Evolutionary conservation across 2,797 vertebrate genomes (phyloP).

Genomic region (Centroberyx gerrardi): DNA sequence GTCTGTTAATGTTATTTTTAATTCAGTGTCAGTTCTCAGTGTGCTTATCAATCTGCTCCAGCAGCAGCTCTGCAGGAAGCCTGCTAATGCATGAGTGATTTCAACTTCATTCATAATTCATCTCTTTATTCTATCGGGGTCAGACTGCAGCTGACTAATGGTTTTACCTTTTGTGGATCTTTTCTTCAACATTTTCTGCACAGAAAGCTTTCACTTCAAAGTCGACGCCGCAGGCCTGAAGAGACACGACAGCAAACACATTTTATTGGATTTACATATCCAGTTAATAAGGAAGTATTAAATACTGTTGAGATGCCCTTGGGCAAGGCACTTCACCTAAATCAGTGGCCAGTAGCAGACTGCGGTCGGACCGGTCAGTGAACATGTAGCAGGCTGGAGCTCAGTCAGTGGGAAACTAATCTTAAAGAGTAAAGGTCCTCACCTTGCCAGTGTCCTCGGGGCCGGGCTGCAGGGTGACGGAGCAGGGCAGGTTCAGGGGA

Average conservation of each 20-base stretch:
- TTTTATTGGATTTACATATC: no score
- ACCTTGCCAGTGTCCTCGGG: constrained; percentile 98
- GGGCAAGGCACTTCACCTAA: no score
- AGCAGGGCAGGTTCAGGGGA: constrained; percentile 95
- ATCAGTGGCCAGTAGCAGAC: neutral
- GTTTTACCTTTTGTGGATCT: constrained; percentile 95
- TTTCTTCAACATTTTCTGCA: constrained; percentile 93
- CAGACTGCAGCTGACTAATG: neutral
- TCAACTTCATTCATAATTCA: constrained; percentile 47
- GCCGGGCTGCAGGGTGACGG: constrained; percentile 95
- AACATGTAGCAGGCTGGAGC: neutral
- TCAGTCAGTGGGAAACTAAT: neutral
- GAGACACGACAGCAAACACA: constrained; percentile 15
- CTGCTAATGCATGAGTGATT: constrained; percentile 21
- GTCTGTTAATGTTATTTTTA: no score
- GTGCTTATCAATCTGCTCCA: no score
- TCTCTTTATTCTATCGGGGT: neutral
- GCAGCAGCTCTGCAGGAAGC: constrained; percentile 18
- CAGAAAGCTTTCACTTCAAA: constrained; percentile 98
- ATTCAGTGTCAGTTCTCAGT: no score
- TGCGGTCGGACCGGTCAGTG: neutral
- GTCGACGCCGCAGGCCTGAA: constrained; percentile 96
- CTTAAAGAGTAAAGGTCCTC: no score
- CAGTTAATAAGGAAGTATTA: no score
- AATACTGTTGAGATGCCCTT: neutral